A percentile compares a stretch with the other conserved stretches of the same genome.
Conservation (phyloP, 1,140 invertebrate genomes). For the Patella vulgata region DNA sequence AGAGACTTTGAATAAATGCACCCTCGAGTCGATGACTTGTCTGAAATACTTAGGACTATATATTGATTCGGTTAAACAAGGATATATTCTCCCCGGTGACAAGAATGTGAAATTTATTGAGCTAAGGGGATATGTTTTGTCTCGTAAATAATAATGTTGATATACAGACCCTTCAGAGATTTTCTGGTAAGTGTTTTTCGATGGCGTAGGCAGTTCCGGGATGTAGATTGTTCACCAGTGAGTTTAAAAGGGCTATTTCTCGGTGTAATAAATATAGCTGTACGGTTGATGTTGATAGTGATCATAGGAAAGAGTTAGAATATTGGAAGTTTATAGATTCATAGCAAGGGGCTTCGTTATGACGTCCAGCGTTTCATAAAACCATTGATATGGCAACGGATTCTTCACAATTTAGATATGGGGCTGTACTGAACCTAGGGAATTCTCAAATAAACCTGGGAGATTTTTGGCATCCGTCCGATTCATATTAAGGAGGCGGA, state of each 20-base stretch:
- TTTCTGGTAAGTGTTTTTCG: conserved; percentile 28
- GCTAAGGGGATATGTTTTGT: conserved; percentile 18
- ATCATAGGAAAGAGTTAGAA: too few relatives aligned
- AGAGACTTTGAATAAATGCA: conserved; percentile 8
- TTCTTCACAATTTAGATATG: too few relatives aligned
- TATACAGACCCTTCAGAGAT: conserved; percentile 21
- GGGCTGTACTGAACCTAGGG: too few relatives aligned
- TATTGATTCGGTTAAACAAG: conserved; percentile 20
- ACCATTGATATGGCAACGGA: too few relatives aligned
- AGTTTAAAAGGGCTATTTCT: too few relatives aligned
- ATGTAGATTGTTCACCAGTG: too few relatives aligned
- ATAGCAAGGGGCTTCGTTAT: too few relatives aligned
- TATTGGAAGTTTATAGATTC: too few relatives aligned
- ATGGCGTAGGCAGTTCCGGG: conserved; percentile 15
- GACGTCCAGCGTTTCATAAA: too few relatives aligned
- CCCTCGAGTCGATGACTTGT: conserved; percentile 5
- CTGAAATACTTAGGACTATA: conserved; percentile 24
- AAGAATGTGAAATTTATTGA: conserved; percentile 20
- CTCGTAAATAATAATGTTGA: not conserved
- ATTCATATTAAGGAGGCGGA: conserved; percentile 25
- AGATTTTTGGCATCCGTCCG: conserved; percentile 12
- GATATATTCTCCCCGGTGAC: conserved; percentile 20
- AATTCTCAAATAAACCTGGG: too few relatives aligned
- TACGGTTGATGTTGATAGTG: too few relatives aligned
- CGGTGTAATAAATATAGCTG: too few relatives aligned